Evolutionary conservation across 2,797 vertebrate species (phyloP), one percentile per base, ranked within the genome.

Genomic region (Ctenosaura bakeri): DNA sequence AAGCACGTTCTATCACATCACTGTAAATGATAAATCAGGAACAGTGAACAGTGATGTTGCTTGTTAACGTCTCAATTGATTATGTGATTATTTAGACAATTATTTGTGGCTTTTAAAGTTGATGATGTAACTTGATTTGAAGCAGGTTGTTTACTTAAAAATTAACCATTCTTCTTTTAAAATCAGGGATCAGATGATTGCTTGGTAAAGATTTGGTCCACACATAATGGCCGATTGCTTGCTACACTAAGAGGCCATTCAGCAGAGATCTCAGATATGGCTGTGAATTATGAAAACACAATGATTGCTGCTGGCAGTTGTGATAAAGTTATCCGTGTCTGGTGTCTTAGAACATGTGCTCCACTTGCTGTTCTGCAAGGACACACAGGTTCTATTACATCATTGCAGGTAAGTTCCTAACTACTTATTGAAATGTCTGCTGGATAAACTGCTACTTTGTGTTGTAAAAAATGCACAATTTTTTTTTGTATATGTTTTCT

Each of bases 181-280:
- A 88, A 42, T 42, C 87, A 99, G 99, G 99, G 99, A 92, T 99
- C 99, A 38, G 99, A 99, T 94, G 99, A 99, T 97, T 99, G 98
- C 94, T 98, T 99, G 96, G 99, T 99, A 92, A 99, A 99, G 96
- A 99, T 99, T 89, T 99, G 99, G 99, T 99, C 98, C 89, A 98
- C 99, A 9, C 98, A 99, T 91, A 98, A 99, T 26, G 99, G 99
- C 92, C 98, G 98, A 56, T 98, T 99, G 5, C 97, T 99, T 93
- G 98, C 99, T 54, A 99, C 99, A 0, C 96, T 99, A 93, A 97
- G 99, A 92, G 99, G 99, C 83, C 99, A 99, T 94, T 99, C 98
- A 86, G 99, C 99, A 35, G 99, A 99, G 96, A 99, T 99, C 94
- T 99, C 99, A 3, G 99, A 99, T 96, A 98, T 99, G 97, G 98